Base-by-base conservation (phyloP, 1,140 invertebrate species). In the Acyrthosiphon pisum region DNA sequence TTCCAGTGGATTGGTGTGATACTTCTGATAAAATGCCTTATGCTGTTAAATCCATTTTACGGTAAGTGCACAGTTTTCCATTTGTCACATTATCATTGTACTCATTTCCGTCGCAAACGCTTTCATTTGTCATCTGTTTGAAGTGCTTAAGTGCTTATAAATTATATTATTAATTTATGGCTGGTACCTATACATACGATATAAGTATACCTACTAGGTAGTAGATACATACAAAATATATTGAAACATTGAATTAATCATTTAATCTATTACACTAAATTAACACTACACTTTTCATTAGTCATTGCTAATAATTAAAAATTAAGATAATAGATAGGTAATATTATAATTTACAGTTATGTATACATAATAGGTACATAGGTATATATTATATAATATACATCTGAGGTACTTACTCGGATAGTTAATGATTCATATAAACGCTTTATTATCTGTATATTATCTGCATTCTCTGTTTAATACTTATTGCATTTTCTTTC, bases 1-100 rank as follows among this genome's bases (percentile, higher is more conserved):
- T 87, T 87, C 9, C 84, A 87, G 84, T 87, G 41, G 84, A 46
- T 87, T n/a, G 11, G 26, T 87, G 11, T 87, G 84, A n/a, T 87
- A 48, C 41, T 87, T 87, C 30, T 87, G 44, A 87, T 87, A 18
- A 87, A 87, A 87, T 46, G 26, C 9, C 44, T 87, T n/a, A 18
- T 18, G 4, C 30, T 87, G 6, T 46, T 87, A 46, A 87, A 87
- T 87, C 84, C 44, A 46, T 87, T 46, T 4, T 87, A 87, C 14
- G 41, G 84, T 87, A 46, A 87, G 81, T 41, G 35, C 22, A 22
- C 60, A 1, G 22, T 37, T 37, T 41, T 37, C 8, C 2, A 23
- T 41, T 37, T 22, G 22, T 41, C 18, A 81, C n/a, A 76, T 76
- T 4, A 30, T 76, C n/a, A 76, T 76, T 35, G 37, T 26, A 84